These are phyloP conservation scores for Hermetia illucens DNA, from an alignment of 1,140 invertebrate species.

Conservation along the genomic window DNA sequence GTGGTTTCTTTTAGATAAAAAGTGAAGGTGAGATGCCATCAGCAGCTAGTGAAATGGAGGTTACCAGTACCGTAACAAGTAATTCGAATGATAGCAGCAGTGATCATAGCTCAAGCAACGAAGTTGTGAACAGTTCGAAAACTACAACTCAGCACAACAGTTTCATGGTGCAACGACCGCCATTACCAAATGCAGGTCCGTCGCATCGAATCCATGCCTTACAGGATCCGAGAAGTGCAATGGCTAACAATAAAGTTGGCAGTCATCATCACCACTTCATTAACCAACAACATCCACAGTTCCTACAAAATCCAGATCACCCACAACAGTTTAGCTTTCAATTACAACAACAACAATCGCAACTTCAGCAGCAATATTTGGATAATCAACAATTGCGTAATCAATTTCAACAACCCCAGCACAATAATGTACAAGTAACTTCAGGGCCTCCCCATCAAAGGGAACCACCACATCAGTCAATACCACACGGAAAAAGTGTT, in stretches of 20 bases:
- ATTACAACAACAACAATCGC: slow-evolving; percentile 11
- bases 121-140: background rate
- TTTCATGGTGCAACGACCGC: slow-evolving; percentile 23
- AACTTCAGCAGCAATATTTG: slow-evolving; percentile 15
- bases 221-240: too few species aligned
- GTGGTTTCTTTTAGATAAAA: background rate
- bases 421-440: background rate
- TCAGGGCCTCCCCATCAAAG: background rate
- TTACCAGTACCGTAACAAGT: slow-evolving; percentile 26
- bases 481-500: background rate
- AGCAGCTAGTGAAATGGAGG: slow-evolving; percentile 29
- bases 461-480: background rate
- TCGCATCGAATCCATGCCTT: too few species aligned
- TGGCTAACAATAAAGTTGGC: too few species aligned
- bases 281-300: slow-evolving; percentile 7
- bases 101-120: slow-evolving; percentile 17
- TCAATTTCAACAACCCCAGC: slow-evolving; percentile 8
- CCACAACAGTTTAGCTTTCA: slow-evolving; percentile 11
- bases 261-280: slow-evolving; percentile 10
- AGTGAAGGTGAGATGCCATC: slow-evolving; percentile 18
- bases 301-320: slow-evolving; percentile 13
- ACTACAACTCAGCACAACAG: slow-evolving; percentile 8
- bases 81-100: slow-evolving; percentile 25
- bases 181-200: slow-evolving; percentile 9
- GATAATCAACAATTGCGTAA: slow-evolving; percentile 3